Base-by-base conservation (phyloP, 92 coral and sea anemone species). In the Epizoanthus scotinus region DNA sequence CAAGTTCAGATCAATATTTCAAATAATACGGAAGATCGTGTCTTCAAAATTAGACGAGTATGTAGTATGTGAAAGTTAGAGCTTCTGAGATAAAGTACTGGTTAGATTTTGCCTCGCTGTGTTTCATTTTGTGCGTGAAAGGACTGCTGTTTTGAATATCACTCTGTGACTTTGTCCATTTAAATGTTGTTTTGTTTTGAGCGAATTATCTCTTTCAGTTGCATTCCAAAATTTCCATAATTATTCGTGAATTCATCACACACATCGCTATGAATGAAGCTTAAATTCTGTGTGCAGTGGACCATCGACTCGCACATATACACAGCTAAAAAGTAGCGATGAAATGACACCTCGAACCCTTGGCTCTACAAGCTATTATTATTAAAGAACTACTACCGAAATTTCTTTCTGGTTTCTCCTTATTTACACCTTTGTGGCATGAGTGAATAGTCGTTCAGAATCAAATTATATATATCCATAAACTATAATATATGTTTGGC, bases 181-280 rank as follows among this genome's bases (percentile, higher is more conserved):
- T 80, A 82, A 79, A 55, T 78, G 52, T 42, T 84, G 85, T 72
- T 84, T 84, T 88, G 88, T 81, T 88, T 84, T 69, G 86, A 79
- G 44, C 81, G 70, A 78, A 87, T 84, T 80, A 88, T 84, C 88
- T 86, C 91, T 84, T 88, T 75, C 55, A 59, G 81, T 80, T 58
- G 78, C 65, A 67, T 74, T 81, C 86, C 67, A 57, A 74, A 75
- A 75, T 75, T 75, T 75, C 81, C 81, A 75, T 75, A 75, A 75
- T 58, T 75, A 75, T 60, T 38, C 68, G 63, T 75, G 56, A 75
- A 75, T 58, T 22, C 26, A 38, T 60, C 13, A 36, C 68, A 75
- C 81, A 21, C 25, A 38, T 15, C 12, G 31, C 8, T 22, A 25
- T 38, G 68, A 36, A 7, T 75, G 68, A 75, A 59, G 29, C 67